phyloP scores from a whole-genome alignment of 2,113 vertebrate genomes.

The Parus major region DNA sequence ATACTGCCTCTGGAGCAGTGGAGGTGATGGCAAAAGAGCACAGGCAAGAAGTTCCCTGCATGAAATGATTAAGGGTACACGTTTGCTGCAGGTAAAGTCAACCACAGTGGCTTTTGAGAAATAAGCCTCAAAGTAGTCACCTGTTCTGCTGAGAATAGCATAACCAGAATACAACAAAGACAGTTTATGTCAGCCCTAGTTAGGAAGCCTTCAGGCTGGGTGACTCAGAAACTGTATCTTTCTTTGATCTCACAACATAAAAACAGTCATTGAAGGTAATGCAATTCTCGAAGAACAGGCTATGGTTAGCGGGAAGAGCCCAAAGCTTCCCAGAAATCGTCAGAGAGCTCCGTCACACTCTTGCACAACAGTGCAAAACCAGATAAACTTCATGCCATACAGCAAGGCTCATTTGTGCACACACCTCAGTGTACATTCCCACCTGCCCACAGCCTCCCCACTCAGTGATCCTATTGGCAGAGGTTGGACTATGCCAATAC shows the following conservation, averaged over 20 bases:
- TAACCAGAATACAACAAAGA: not conserved
- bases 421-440: not conserved
- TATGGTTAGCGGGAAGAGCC: not conserved
- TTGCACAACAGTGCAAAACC: constrained; percentile 31
- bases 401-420: not conserved
- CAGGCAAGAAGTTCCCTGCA: not conserved
- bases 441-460: not conserved
- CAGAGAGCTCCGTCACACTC: not conserved
- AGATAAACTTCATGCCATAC: constrained; percentile 35
- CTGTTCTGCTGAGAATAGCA: not conserved
- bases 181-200: not conserved
- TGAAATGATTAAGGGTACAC: not conserved
- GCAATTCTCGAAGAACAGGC: not conserved
- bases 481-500: not conserved
- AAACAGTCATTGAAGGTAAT: not conserved
- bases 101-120: not conserved
- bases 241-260: not conserved
- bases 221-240: not conserved
- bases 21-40: not conserved
- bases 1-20: not conserved
- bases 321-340: constrained; percentile 7
- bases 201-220: not conserved
- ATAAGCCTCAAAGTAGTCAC: not conserved
- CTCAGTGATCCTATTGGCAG: not conserved
- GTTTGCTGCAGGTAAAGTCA: not conserved